These are phyloP conservation scores for Perca fluviatilis DNA, from an alignment of 2,113 vertebrate genomes.

Conservation along the genomic window DNA sequence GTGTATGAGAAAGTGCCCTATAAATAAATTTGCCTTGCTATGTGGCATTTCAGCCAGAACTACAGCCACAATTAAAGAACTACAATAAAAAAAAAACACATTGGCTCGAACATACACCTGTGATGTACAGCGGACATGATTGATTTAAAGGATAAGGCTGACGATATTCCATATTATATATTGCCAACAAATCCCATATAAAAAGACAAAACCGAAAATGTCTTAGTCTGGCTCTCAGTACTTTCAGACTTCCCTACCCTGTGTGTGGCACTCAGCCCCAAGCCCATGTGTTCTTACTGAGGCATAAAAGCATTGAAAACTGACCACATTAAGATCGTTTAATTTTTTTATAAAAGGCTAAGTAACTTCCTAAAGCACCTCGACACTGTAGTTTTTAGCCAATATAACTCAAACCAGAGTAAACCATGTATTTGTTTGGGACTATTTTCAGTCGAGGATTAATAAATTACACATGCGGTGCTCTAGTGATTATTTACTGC, in stretches of 20 bases:
- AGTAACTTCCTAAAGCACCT: background rate
- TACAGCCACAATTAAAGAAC: background rate
- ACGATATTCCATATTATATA: background rate
- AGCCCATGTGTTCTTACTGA: no score
- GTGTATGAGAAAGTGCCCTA: no score
- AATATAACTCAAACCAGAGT: background rate
- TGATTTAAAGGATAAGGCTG: conserved; percentile 5
- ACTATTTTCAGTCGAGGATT: background rate
- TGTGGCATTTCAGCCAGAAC: background rate
- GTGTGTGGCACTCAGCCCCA: background rate
- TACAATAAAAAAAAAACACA: no score
- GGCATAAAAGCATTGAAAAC: background rate
- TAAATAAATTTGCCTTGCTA: background rate
- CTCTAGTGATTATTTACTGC: background rate
- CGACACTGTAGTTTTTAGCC: background rate
- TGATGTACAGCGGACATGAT: background rate
- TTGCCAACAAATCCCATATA: background rate
- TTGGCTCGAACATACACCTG: background rate
- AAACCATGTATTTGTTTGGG: background rate
- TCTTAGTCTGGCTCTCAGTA: background rate
- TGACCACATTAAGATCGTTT: background rate
- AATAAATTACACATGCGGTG: background rate
- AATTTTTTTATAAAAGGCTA: background rate
- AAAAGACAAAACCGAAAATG: background rate
- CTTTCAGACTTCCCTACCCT: background rate